Conservation (phyloP, 2,888 invertebrate species). For the Conops quadrifasciatus region DNA sequence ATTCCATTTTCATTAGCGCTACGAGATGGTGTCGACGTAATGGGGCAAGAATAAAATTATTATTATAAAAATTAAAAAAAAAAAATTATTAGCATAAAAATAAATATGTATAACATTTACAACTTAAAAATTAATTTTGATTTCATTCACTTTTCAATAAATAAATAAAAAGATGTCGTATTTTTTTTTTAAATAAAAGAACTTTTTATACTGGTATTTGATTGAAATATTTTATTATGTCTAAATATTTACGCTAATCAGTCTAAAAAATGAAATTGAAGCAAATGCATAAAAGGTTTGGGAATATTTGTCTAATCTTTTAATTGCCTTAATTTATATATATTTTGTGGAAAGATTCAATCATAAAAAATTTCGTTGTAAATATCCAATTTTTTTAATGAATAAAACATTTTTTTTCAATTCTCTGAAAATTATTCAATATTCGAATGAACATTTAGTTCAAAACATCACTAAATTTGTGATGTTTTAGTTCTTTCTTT, state of each 20-base stretch:
- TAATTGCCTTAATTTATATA: no score
- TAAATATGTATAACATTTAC: not conserved
- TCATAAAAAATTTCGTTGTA: not conserved
- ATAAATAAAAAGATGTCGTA: constrained; percentile 22
- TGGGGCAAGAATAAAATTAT: no score
- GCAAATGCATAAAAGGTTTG: constrained; percentile 19
- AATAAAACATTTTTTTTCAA: not conserved
- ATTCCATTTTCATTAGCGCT: no score
- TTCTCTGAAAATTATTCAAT: no score
- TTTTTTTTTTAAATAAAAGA: constrained; percentile 26
- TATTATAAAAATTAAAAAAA: not conserved
- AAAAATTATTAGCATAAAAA: not conserved
- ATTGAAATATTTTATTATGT: constrained; percentile 30
- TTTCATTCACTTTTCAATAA: constrained; percentile 47
- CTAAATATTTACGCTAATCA: constrained; percentile 55
- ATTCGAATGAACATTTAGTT: not conserved
- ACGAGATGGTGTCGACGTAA: no score
- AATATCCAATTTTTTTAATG: not conserved
- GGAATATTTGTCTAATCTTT: constrained; percentile 40
- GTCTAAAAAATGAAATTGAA: constrained; percentile 49
- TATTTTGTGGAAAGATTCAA: not conserved
- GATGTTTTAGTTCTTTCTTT: no score
- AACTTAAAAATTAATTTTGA: constrained; percentile 42
- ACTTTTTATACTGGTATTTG: constrained; percentile 33
- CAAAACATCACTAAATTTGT: no score